These are phyloP conservation scores for Sminthopsis crassicaudata DNA, from an alignment of 2,113 vertebrate genomes.

Conservation along the genomic window DNA sequence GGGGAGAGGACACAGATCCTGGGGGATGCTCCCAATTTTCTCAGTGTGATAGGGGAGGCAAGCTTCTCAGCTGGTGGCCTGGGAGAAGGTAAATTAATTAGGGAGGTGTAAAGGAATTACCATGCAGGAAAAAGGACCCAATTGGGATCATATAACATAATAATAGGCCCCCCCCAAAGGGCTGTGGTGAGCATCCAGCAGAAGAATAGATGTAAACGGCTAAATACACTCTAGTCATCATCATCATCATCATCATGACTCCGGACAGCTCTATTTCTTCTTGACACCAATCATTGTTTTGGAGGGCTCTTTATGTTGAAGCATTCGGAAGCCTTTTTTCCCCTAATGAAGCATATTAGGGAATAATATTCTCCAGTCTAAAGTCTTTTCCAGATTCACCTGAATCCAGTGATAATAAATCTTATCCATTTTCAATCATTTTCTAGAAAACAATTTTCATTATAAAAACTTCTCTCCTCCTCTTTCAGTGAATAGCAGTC, in stretches of 20 bases:
- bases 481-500: not conserved
- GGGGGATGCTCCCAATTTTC: not conserved
- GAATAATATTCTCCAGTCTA: not conserved
- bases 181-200: not conserved
- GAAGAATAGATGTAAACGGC: not conserved
- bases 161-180: not conserved
- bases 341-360: not conserved
- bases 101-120: not conserved
- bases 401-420: not conserved
- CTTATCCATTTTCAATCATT: not conserved
- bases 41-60: not conserved
- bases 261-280: not conserved
- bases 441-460: not conserved
- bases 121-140: not conserved
- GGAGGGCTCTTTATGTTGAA: not conserved
- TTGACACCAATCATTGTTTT: not conserved
- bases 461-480: too few species aligned
- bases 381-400: not conserved
- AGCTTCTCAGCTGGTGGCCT: not conserved
- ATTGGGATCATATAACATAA: not conserved
- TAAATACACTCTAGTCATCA: not conserved
- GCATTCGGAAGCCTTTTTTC: too few species aligned
- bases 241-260: not conserved
- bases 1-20: not conserved
- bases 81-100: not conserved